Evolutionary conservation across 1,140 invertebrate species (phyloP), one percentile per base, ranked within the genome.

Genomic region (Dendroctonus ponderosae): DNA sequence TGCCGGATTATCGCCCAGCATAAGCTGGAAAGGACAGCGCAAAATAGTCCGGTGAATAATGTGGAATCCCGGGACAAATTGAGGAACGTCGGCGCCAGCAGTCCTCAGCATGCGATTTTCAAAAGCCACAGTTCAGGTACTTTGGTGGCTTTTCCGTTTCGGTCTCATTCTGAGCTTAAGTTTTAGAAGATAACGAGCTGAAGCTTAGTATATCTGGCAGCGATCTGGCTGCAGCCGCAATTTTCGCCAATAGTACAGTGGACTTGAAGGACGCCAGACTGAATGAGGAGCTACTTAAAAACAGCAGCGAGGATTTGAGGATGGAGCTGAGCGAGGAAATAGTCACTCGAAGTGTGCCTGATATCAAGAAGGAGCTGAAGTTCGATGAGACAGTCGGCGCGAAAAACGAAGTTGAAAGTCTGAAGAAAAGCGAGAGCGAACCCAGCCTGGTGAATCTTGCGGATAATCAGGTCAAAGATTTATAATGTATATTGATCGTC

Each of bases 221-320:
- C 26, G 66, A 62, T 57, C 79, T 86, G 69, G 82, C 87, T 0
- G 89, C 58, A 38, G 51, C 89, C 12, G 87, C 91, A 1, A 88
- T 94, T 42, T 91, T 95, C 77, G 91, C 91, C 1, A 94, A 96
- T 74, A 94, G 92, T 75, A 89, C 91, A n/a, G 91, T 95, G 0
- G 91, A 91, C 77, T 79, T 92, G 39, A 90, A 91, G 70, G 89
- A 89, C 72, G 88, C 89, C 0, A 89, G 85, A 73, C 79, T 91
- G 2, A 91, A 91, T 74, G 89, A 92, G 71, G 85, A 87, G 67
- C 80, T 91, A 62, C 71, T 87, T 5, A 82, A 81, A 69, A 76
- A 77, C 3, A 78, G 81, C n/a, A 74, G 72, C 38, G 77, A 77
- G 46, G 79, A 80, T 52, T 77, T 77, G 14, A 78, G 79, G 67